phyloP scores from a whole-genome alignment of 2,113 vertebrate species.

The Chamaea fasciata region DNA sequence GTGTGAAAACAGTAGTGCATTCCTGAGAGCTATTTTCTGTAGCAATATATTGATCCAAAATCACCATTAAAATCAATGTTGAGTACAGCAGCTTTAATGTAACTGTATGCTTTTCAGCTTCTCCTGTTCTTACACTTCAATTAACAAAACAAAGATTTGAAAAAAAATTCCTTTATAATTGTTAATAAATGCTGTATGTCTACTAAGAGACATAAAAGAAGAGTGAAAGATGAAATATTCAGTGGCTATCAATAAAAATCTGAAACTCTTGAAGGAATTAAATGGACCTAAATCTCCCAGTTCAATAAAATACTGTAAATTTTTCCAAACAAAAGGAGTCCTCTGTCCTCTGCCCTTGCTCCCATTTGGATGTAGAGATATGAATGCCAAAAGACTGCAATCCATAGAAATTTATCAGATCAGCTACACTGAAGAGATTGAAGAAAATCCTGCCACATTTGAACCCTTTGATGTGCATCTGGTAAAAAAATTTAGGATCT shows the following conservation, averaged over 20 bases:
- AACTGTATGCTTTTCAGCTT: neutral
- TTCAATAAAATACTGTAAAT: neutral
- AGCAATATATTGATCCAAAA: neutral
- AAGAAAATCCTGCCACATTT: neutral
- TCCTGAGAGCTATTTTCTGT: neutral
- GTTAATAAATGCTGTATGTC: neutral
- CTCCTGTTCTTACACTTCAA: neutral
- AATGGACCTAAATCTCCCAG: neutral
- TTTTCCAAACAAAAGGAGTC: neutral
- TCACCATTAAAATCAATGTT: neutral
- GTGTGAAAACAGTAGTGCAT: neutral
- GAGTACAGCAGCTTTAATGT: neutral
- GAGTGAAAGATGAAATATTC: neutral
- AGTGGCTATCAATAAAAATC: neutral
- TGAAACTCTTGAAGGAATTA: neutral
- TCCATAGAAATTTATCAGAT: neutral
- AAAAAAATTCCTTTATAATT: neutral
- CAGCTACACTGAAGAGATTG: neutral
- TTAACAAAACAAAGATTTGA: neutral
- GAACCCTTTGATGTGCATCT: neutral
- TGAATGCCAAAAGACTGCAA: neutral
- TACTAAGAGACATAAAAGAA: neutral
- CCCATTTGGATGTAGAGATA: neutral
- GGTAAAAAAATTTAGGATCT: neutral
- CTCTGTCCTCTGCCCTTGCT: neutral